Conservation (phyloP, 2,888 invertebrate genomes). For the Branchipolynoe longqiensis region DNA sequence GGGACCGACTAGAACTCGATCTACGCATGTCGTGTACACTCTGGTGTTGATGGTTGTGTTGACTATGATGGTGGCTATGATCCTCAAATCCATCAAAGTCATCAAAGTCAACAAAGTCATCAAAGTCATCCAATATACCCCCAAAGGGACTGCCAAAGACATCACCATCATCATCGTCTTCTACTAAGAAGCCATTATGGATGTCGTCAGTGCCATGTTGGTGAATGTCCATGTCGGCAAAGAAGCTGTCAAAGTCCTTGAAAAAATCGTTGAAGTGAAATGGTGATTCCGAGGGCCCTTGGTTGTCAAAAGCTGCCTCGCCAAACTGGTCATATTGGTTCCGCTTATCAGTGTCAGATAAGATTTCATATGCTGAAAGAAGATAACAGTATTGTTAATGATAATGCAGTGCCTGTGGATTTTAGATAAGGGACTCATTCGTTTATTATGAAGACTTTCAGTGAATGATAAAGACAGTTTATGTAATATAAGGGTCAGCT, state of each 20-base stretch:
- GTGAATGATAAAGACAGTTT: no score
- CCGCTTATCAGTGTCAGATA: slow-evolving; percentile 82
- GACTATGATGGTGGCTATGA: slow-evolving; percentile 62
- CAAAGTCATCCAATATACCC: slow-evolving; percentile 12
- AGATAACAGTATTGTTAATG: slow-evolving; percentile 1
- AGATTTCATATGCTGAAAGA: slow-evolving; percentile 82
- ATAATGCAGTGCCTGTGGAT: background rate
- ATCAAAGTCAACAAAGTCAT: slow-evolving; percentile 63
- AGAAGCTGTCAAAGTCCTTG: slow-evolving; percentile 77
- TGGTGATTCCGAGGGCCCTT: slow-evolving; percentile 74
- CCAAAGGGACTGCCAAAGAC: slow-evolving; percentile 76
- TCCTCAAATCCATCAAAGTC: slow-evolving; percentile 60
- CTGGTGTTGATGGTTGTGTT: slow-evolving; percentile 53
- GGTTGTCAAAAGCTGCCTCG: slow-evolving; percentile 75
- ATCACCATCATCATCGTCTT: slow-evolving; percentile 76
- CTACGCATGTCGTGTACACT: background rate
- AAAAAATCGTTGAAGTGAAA: slow-evolving; percentile 80
- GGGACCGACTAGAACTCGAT: background rate
- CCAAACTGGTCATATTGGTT: slow-evolving; percentile 82
- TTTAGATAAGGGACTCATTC: no score
- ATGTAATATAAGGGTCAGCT: no score
- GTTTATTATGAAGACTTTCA: no score
- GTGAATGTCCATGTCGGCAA: slow-evolving; percentile 70
- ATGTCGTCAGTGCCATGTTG: slow-evolving; percentile 69
- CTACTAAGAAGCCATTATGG: slow-evolving; percentile 78